A percentile compares a stretch with the other conserved stretches of the same genome.
Evolutionary conservation across 2,888 invertebrate genomes (phyloP).

Genomic region (Synanthedon vespiformis): DNA sequence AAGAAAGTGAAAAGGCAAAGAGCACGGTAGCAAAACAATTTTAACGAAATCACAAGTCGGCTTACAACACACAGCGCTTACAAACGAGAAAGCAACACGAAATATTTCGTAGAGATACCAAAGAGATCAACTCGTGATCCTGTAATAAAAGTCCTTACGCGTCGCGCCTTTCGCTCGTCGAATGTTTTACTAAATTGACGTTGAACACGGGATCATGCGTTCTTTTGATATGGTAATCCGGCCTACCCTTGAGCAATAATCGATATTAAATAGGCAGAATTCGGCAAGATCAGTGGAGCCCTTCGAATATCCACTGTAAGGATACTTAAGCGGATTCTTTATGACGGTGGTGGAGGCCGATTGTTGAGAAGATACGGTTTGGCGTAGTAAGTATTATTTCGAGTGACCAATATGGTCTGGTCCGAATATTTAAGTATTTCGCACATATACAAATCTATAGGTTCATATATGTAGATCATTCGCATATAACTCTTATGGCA

Average conservation of each 20-base stretch:
- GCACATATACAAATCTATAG: too few relatives aligned
- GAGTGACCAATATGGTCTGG: conserved; percentile 8
- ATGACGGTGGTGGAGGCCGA: conserved; percentile 35
- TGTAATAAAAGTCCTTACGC: conserved; percentile 19
- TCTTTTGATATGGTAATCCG: conserved; percentile 66
- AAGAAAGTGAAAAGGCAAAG: not conserved
- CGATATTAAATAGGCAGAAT: conserved; percentile 63
- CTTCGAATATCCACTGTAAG: conserved; percentile 31
- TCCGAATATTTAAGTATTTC: not conserved
- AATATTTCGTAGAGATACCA: conserved; percentile 25
- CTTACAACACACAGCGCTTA: conserved; percentile 1
- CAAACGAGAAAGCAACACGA: conserved; percentile 16
- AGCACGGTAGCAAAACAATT: not conserved
- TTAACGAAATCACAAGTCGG: not conserved
- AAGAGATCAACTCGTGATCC: conserved; percentile 28
- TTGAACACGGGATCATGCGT: conserved; percentile 49
- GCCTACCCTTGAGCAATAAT: conserved; percentile 48
- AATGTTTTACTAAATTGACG: conserved; percentile 57
- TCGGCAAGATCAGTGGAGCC: conserved; percentile 39
- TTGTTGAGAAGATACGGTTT: conserved; percentile 21
- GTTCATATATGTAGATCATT: too few relatives aligned
- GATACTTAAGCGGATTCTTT: conserved; percentile 45
- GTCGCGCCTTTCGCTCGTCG: conserved; percentile 28
- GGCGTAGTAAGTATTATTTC: conserved; percentile 9
- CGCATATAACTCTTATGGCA: too few relatives aligned